Evolutionary conservation across 1,140 invertebrate genomes (phyloP).

Genomic region (Zaprionus capensis): DNA sequence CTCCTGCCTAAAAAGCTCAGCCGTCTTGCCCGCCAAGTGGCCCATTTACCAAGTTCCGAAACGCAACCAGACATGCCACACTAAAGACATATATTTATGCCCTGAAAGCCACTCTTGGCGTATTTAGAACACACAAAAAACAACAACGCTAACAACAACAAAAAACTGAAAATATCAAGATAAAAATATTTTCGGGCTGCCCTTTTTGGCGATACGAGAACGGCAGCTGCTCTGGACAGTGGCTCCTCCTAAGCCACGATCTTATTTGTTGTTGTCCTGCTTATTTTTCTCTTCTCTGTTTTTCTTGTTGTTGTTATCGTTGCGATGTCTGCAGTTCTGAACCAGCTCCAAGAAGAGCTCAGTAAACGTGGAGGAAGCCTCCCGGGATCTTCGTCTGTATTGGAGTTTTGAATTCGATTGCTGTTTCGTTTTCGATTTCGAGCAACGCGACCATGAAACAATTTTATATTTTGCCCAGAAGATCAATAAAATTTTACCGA

Average conservation of each 20-base stretch:
- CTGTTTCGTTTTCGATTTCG: conserved; percentile 55
- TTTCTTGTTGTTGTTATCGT: conserved; percentile 54
- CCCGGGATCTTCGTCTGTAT: conserved; percentile 23
- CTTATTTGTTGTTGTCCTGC: conserved; percentile 59
- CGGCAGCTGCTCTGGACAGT: conserved; percentile 59
- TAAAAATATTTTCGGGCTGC: conserved; percentile 77
- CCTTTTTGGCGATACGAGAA: conserved; percentile 59
- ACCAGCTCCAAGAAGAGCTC: not conserved
- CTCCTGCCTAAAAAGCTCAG: not conserved
- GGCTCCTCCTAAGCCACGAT: conserved; percentile 64
- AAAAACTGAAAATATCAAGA: conserved; percentile 70
- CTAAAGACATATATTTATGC: conserved; percentile 83
- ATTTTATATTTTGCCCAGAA: conserved; percentile 79
- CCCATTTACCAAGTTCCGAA: conserved; percentile 75
- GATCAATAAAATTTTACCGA: conserved; percentile 83
- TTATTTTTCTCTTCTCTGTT: not conserved
- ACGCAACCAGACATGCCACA: conserved; percentile 80
- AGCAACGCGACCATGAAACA: conserved; percentile 72
- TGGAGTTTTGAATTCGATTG: conserved; percentile 74
- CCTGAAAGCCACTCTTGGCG: conserved; percentile 72
- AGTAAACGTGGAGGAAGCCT: not conserved
- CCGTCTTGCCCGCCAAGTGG: conserved; percentile 22
- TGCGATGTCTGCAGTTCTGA: conserved; percentile 45
- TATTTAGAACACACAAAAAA: conserved; percentile 69
- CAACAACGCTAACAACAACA: conserved; percentile 41